phyloP scores from a whole-genome alignment of 92 coral and sea anemone species.

The Phenganax stokvisi region DNA sequence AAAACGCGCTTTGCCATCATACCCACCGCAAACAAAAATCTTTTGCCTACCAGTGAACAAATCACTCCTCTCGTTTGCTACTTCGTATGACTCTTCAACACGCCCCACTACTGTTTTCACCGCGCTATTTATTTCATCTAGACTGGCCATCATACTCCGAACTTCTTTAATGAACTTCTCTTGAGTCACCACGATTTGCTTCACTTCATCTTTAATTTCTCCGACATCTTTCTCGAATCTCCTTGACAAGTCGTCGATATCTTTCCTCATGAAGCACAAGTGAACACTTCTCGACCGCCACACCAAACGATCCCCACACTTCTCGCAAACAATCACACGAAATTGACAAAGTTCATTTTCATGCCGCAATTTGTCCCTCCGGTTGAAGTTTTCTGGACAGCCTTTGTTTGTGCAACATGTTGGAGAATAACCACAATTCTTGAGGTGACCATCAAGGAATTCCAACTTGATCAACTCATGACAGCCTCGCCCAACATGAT shows the following conservation, averaged over 20 bases:
- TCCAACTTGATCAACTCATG: constrained; percentile 61
- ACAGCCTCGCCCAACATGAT: constrained; percentile 72
- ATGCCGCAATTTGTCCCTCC: not conserved
- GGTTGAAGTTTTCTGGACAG: constrained; percentile 6
- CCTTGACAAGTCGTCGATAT: not conserved
- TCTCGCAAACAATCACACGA: constrained; percentile 5
- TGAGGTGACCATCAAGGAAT: constrained; percentile 62
- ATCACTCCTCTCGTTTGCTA: not conserved
- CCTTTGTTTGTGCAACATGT: constrained; percentile 46
- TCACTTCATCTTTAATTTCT: not conserved
- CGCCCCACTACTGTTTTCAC: too few relatives aligned
- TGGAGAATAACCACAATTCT: constrained; percentile 67
- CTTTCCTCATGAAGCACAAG: not conserved
- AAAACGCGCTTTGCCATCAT: not conserved
- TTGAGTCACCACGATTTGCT: not conserved
- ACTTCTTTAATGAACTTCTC: not conserved
- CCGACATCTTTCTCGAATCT: not conserved
- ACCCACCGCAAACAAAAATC: constrained; percentile 8
- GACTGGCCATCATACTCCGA: constrained; percentile 8
- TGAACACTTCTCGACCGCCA: not conserved
- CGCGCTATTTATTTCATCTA: not conserved
- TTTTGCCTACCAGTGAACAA: not conserved
- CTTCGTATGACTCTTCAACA: not conserved
- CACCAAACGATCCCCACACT: not conserved
- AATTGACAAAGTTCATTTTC: constrained; percentile 17